Conservation (phyloP, 2,797 vertebrate species). For the Sus cebifrons region DNA sequence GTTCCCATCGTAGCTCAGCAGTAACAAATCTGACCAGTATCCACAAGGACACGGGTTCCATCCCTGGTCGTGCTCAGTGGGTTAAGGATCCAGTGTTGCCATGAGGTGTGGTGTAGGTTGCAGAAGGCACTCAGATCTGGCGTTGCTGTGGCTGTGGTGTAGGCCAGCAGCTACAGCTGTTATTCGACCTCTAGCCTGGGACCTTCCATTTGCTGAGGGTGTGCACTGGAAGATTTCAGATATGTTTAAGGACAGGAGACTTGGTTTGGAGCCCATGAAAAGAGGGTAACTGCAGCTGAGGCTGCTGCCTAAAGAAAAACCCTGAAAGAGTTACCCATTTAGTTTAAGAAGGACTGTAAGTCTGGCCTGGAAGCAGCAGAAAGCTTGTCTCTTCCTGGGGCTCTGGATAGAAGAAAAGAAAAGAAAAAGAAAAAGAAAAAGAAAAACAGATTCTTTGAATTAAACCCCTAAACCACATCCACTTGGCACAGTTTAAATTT, state of each 20-base stretch:
- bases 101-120: no score
- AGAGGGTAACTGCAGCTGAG: not conserved
- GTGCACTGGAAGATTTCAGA: not conserved
- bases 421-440: not conserved
- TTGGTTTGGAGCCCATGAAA: not conserved
- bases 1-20: no score
- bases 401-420: not conserved
- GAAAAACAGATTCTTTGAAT: not conserved
- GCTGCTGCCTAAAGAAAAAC: not conserved
- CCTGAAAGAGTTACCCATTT: not conserved
- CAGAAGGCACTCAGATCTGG: no score
- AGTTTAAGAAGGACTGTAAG: not conserved
- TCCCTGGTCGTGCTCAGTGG: no score
- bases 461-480: not conserved
- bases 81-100: no score
- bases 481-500: not conserved
- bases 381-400: not conserved
- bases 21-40: no score
- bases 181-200: no score
- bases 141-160: no score
- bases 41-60: no score
- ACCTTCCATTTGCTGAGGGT: no score
- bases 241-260: not conserved
- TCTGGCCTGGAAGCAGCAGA: not conserved
- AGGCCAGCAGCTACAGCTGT: no score